Base-by-base conservation (phyloP, 2,888 invertebrate species). In the Pandemis heparana region DNA sequence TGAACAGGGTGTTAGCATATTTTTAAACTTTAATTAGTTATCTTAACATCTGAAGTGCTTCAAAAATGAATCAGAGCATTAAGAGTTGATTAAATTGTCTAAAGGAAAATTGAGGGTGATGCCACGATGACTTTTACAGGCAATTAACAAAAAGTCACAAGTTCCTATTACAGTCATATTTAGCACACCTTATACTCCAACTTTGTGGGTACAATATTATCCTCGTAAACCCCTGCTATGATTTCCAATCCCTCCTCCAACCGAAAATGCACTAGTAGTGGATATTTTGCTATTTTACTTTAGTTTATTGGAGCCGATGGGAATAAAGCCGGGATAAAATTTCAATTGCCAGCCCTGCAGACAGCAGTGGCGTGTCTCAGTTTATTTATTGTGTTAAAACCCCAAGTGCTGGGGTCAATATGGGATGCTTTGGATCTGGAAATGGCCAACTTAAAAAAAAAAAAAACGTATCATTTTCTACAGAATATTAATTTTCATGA, bases 281-380 rank as follows among this genome's bases (percentile, higher is more conserved):
- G 80, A 83, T 85, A 87, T 88, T 88, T 86, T 87, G 89, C 90
- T 92, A 91, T 90, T 91, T 92, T 87, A 89, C 85, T 85, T 79
- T 79, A 89, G 86, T 92, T 94, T 92, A 92, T 92, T 89, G 91
- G 86, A 80, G 81, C 81, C 85, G 82, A 87, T 88, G 87, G 84
- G 78, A 83, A 89, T 94, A 93, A 94, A 94, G 87, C 91, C 81
- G 86, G 92, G 92, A 94, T 93, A 88, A 89, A 92, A 93, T 92
- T 94, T 92, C 93, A 92, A 94, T 94, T 93, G 93, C 89, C 90
- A 88, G 84, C 81, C 83, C 85, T 83, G 88, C 87, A 91, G 94
- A 92, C 93, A 92, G 92, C 84, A 82, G 86, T 79, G 86, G 83
- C 81, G 82, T 89, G 90, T 91, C 89, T 86, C 88, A 87, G 87